Percentiles rank a stretch among this genome's conserved stretches.
Conservation (phyloP, 2,888 invertebrate species). For the Acleris sparsana region DNA sequence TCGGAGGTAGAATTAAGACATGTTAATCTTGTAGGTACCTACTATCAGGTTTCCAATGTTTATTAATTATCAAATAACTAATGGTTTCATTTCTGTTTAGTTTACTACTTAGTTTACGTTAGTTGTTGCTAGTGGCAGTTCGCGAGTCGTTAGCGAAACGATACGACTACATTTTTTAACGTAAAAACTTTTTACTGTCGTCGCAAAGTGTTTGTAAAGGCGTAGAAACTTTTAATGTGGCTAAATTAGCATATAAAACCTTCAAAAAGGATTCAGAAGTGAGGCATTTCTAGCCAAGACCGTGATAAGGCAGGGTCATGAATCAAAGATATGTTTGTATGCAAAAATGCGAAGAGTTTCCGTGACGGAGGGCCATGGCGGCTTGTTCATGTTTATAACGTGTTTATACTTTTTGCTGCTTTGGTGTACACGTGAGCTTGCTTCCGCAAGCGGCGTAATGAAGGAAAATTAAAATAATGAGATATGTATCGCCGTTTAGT, state of each 20-base stretch:
- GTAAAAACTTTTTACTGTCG: slow-evolving; percentile 19
- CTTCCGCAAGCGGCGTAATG: slow-evolving; percentile 56
- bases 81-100: slow-evolving; percentile 26
- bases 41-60: slow-evolving; percentile 37
- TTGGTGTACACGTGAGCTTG: slow-evolving; percentile 57
- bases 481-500: slow-evolving; percentile 24
- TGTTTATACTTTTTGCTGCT: slow-evolving; percentile 70
- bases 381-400: slow-evolving; percentile 68
- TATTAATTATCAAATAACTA: slow-evolving; percentile 37
- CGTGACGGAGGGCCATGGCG: slow-evolving; percentile 71
- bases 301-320: slow-evolving; percentile 62
- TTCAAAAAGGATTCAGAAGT: slow-evolving; percentile 39
- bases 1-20: slow-evolving; percentile 76
- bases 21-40: slow-evolving; percentile 55
- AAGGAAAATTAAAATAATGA: slow-evolving; percentile 58
- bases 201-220: slow-evolving; percentile 28
- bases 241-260: slow-evolving; percentile 33
- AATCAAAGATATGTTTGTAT: slow-evolving; percentile 74
- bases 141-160: slow-evolving; percentile 4
- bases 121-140: slow-evolving; percentile 23
- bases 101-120: slow-evolving; percentile 5
- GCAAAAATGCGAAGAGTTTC: slow-evolving; percentile 79
- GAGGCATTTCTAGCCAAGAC: slow-evolving; percentile 50
- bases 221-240: slow-evolving; percentile 30
- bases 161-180: slow-evolving; percentile 1